phyloP scores from a whole-genome alignment of 2,113 vertebrate species.

The Xiphophorus maculatus region DNA sequence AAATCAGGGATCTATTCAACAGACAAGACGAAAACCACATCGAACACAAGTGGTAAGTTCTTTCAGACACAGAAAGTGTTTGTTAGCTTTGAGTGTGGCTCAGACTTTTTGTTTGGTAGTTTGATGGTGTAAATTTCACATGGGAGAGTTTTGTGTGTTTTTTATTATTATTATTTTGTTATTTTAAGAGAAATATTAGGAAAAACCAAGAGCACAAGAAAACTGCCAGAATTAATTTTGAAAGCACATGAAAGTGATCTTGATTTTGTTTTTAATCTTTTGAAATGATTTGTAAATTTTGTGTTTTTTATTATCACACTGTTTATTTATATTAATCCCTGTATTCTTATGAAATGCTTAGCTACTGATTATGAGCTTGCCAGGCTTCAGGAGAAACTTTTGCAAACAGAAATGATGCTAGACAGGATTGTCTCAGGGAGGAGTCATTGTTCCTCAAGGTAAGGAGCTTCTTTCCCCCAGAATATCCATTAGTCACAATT shows the following conservation, averaged over 20 bases:
- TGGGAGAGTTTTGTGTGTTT: background rate
- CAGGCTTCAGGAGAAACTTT: slow-evolving; percentile 88
- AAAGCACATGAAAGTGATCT: background rate
- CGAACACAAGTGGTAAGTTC: slow-evolving; percentile 47
- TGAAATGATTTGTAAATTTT: background rate
- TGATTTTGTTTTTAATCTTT: background rate
- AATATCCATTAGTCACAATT: background rate
- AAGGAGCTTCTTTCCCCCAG: slow-evolving; percentile 16
- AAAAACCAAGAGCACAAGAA: background rate
- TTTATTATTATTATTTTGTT: no score
- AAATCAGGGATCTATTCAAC: slow-evolving; percentile 35
- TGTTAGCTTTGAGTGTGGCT: background rate
- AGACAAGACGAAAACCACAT: background rate
- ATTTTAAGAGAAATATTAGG: no score
- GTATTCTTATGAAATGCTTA: slow-evolving; percentile 51
- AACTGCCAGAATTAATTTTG: background rate
- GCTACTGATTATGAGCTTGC: slow-evolving; percentile 85
- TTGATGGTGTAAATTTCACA: background rate
- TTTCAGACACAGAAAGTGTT: background rate
- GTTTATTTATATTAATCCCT: slow-evolving; percentile 5
- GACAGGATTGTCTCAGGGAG: slow-evolving; percentile 86
- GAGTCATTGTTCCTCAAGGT: slow-evolving; percentile 83
- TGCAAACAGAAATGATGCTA: slow-evolving; percentile 88
- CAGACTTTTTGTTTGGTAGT: background rate
- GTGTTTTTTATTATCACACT: background rate